Conservation (phyloP, 2,113 vertebrate species). For the Nothobranchius kuhntae region DNA sequence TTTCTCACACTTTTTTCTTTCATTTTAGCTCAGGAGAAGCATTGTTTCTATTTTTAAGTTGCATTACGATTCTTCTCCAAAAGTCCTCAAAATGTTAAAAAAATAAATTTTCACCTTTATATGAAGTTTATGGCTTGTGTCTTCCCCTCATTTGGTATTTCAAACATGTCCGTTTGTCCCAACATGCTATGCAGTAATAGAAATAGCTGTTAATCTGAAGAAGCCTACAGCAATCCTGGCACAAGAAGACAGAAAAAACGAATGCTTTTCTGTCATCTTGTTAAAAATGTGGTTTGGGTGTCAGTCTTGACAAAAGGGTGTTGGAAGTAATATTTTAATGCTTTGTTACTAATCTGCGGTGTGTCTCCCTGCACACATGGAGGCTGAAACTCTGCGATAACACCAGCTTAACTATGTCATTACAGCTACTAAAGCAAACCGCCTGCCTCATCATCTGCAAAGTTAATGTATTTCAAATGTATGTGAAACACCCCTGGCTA, state of each 20-base stretch:
- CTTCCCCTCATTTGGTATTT: slow-evolving; percentile 10
- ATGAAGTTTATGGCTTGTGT: not conserved
- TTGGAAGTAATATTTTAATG: slow-evolving; percentile 6
- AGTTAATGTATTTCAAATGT: not conserved
- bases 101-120: not conserved
- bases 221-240: slow-evolving; percentile 51
- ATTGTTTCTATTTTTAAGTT: not conserved
- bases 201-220: slow-evolving; percentile 37
- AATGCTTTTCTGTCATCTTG: slow-evolving; percentile 35
- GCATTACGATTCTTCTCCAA: not conserved
- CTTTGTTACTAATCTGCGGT: slow-evolving; percentile 22
- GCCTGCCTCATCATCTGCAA: not conserved
- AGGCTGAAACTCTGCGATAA: not conserved
- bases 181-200: slow-evolving; percentile 48
- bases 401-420: not conserved
- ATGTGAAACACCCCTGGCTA: no score
- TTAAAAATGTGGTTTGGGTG: slow-evolving; percentile 32
- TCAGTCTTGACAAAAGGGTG: slow-evolving; percentile 10
- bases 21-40: not conserved
- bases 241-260: slow-evolving; percentile 34
- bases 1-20: not conserved
- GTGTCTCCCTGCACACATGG: not conserved
- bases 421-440: not conserved
- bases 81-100: not conserved
- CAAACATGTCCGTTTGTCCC: slow-evolving; percentile 56